phyloP scores from a whole-genome alignment of 2,113 vertebrate genomes.

The Pelusios castaneus region DNA sequence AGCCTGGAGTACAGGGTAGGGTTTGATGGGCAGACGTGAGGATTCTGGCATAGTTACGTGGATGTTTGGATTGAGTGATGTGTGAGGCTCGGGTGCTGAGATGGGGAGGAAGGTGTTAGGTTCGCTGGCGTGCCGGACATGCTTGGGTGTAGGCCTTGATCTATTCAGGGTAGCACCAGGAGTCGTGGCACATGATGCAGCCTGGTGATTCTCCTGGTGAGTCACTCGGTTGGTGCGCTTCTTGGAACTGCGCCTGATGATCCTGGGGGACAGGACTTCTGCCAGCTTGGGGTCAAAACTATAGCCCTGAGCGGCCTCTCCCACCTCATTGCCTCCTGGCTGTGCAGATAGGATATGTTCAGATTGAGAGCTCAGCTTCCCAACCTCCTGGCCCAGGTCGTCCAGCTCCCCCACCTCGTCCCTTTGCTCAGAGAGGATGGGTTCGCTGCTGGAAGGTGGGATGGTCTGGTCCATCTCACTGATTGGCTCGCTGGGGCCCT shows the following conservation, averaged over 20 bases:
- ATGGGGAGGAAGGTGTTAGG: conserved; percentile 88
- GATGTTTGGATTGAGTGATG: conserved; percentile 60
- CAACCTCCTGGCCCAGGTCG: conserved; percentile 38
- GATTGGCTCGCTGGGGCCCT: conserved; percentile 86
- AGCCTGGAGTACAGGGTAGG: conserved; percentile 68
- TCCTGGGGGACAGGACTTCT: conserved; percentile 82
- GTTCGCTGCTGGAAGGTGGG: conserved; percentile 93
- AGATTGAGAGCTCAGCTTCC: conserved; percentile 75
- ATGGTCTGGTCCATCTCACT: conserved; percentile 89
- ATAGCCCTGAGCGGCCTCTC: conserved; percentile 64
- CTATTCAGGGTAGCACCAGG: conserved; percentile 50
- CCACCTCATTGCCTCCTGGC: conserved; percentile 21
- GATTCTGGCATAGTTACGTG: conserved; percentile 56
- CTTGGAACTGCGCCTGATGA: conserved; percentile 84
- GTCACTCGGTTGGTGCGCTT: conserved; percentile 84
- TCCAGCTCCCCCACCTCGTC: conserved; percentile 74
- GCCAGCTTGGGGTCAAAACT: conserved; percentile 85
- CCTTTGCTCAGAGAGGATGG: conserved; percentile 88
- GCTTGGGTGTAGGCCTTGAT: conserved; percentile 75
- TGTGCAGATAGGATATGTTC: conserved; percentile 66
- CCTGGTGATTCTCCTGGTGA: conserved; percentile 78
- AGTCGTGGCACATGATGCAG: not conserved
- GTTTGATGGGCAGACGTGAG: conserved; percentile 52
- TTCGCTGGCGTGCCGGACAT: conserved; percentile 90
- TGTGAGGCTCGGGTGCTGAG: conserved; percentile 72